Conservation (phyloP, 2,113 vertebrate genomes). For the Globicephala melas region DNA sequence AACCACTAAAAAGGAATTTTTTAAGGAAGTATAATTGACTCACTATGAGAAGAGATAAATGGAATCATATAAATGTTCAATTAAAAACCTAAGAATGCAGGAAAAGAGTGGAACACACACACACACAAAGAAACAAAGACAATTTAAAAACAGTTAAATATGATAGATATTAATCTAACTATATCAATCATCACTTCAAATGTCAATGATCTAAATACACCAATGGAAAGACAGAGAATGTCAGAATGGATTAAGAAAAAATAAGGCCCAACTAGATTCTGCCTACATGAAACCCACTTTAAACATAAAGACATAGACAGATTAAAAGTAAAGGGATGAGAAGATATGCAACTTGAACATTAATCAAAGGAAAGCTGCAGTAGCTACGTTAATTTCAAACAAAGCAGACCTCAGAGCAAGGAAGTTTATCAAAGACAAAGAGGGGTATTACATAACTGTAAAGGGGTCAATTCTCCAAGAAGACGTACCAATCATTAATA, state of each 20-base stretch:
- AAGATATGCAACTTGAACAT: neutral
- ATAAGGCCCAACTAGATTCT: neutral
- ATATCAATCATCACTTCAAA: neutral
- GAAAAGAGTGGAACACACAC: neutral
- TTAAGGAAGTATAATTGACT: neutral
- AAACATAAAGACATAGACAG: neutral
- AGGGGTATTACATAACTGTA: neutral
- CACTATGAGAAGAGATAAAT: neutral
- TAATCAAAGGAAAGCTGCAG: neutral
- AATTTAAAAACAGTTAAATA: neutral
- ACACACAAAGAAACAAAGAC: neutral
- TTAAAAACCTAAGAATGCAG: neutral
- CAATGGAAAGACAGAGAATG: neutral
- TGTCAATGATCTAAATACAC: neutral
- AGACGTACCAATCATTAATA: neutral
- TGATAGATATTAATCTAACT: neutral
- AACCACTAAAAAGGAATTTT: neutral
- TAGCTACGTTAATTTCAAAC: neutral
- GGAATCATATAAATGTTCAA: neutral
- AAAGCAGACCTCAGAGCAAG: neutral
- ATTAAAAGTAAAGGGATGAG: neutral
- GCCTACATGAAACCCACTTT: neutral
- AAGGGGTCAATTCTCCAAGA: neutral
- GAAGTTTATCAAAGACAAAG: neutral
- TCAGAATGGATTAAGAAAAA: neutral